Conservation (phyloP, 2,888 invertebrate genomes). For the Agriotes lineatus region DNA sequence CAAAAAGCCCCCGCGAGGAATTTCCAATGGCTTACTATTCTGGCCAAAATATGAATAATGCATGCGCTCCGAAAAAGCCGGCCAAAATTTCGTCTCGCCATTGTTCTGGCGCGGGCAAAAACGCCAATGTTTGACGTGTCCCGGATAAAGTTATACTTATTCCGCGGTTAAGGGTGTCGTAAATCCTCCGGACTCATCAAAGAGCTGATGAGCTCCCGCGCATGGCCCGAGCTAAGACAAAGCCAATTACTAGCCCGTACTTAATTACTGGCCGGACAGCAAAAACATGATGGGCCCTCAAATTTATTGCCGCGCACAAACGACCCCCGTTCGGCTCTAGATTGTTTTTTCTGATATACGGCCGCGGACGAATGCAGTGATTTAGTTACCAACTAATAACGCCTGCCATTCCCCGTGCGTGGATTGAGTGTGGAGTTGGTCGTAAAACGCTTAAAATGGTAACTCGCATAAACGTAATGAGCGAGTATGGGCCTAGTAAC, state of each 20-base stretch:
- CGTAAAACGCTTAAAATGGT: conserved; percentile 26
- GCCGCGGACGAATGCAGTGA: neutral
- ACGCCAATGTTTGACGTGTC: conserved; percentile 35
- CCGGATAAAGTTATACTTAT: conserved; percentile 50
- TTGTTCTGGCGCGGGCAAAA: conserved; percentile 31
- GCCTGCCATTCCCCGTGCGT: neutral
- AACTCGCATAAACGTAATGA: conserved; percentile 7
- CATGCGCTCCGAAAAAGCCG: neutral
- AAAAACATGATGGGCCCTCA: conserved; percentile 40
- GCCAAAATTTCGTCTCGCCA: conserved; percentile 33
- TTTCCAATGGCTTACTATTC: conserved; percentile 20
- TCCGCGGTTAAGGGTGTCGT: conserved; percentile 49
- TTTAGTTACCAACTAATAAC: conserved; percentile 17
- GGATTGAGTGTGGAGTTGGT: conserved; percentile 30
- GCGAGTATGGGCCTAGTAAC: neutral
- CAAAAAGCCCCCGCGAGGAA: neutral
- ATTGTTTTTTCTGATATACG: conserved; percentile 20
- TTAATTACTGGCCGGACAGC: conserved; percentile 40
- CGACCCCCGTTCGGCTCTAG: conserved; percentile 5
- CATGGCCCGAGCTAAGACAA: conserved; percentile 31
- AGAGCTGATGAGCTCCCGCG: conserved; percentile 35
- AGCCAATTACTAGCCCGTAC: conserved; percentile 44
- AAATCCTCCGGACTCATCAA: conserved; percentile 41
- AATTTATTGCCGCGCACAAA: conserved; percentile 39
- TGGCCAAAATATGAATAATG: conserved; percentile 30